Conservation (phyloP, 2,888 invertebrate genomes). For the Chrysodeixis includens region DNA sequence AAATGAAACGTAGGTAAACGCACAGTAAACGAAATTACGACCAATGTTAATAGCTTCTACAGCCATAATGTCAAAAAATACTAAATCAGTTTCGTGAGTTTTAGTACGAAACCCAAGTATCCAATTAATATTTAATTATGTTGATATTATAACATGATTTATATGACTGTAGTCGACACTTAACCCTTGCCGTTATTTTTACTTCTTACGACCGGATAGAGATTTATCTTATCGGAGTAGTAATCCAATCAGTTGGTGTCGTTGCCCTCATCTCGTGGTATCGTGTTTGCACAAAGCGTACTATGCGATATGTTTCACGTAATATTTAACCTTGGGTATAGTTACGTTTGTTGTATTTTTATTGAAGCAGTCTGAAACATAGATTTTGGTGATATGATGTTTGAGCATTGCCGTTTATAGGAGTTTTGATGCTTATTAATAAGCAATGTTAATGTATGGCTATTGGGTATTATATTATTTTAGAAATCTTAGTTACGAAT, state of each 20-base stretch:
- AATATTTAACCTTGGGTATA: constrained; percentile 27
- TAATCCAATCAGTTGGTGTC: constrained; percentile 67
- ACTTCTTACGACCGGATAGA: constrained; percentile 22
- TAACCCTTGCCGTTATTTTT: constrained; percentile 18
- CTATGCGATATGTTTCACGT: constrained; percentile 24
- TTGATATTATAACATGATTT: constrained; percentile 4
- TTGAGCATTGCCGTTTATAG: neutral
- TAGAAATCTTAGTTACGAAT: too few relatives aligned
- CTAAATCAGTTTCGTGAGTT: neutral
- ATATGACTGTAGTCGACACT: constrained; percentile 1
- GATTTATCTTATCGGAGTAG: constrained; percentile 63
- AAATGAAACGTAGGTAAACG: neutral
- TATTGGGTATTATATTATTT: too few relatives aligned
- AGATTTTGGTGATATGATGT: neutral
- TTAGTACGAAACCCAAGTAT: neutral
- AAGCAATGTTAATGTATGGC: too few relatives aligned
- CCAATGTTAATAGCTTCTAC: too few relatives aligned
- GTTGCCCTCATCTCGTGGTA: constrained; percentile 69
- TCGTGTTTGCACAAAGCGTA: constrained; percentile 52
- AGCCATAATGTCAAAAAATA: constrained; percentile 1
- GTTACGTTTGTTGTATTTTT: constrained; percentile 4
- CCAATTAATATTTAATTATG: constrained; percentile 4
- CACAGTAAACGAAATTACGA: neutral
- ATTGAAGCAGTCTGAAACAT: neutral
- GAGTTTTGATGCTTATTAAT: too few relatives aligned